Evolutionary conservation across 2,113 vertebrate genomes (phyloP).

Genomic region (Microtus oregoni): DNA sequence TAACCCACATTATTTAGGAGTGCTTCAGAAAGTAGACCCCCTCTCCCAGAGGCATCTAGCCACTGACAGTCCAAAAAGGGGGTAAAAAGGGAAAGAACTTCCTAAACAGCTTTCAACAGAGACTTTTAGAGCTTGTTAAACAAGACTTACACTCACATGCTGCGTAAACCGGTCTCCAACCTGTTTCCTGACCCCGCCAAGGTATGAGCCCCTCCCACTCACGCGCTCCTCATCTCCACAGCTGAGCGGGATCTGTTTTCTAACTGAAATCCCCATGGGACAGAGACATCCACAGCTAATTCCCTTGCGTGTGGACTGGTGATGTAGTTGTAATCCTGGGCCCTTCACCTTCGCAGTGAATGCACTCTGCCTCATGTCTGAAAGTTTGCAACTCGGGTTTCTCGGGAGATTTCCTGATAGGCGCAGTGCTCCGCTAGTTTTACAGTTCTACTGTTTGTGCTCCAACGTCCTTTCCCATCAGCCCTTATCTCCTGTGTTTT

Average conservation of each 20-base stretch:
- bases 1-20: constrained; percentile 70
- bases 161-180: constrained; percentile 42
- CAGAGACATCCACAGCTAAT: neutral
- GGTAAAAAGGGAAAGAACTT: constrained; percentile 66
- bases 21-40: constrained; percentile 61
- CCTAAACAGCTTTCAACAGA: constrained; percentile 55
- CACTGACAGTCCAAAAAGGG: constrained; percentile 15
- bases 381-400: neutral
- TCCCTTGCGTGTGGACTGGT: neutral
- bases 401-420: neutral
- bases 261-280: neutral
- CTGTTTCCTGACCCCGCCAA: neutral
- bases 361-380: neutral
- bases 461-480: neutral
- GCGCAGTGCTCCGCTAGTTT: neutral
- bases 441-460: neutral
- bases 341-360: neutral
- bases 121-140: constrained; percentile 76
- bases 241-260: neutral
- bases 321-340: neutral
- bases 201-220: neutral
- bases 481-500: neutral
- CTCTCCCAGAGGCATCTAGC: constrained; percentile 62
- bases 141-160: constrained; percentile 61
- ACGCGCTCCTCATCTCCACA: neutral